A percentile compares a stretch with the other conserved stretches of the same genome.
phyloP scores from a whole-genome alignment of 2,888 invertebrate genomes.

The Macroteleia sp. region DNA sequence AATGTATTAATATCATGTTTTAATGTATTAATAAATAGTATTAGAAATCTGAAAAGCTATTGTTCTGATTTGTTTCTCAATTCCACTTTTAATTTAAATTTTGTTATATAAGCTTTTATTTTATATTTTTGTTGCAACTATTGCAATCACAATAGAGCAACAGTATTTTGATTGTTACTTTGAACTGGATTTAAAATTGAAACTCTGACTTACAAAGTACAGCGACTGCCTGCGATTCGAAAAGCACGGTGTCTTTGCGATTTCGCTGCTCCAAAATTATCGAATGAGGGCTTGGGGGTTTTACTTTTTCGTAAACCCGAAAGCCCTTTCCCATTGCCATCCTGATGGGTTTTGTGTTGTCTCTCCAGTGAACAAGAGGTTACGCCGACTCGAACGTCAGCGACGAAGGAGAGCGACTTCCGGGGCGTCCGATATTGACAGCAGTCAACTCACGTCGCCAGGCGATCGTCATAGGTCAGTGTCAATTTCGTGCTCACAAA shows the following conservation, averaged over 20 bases:
- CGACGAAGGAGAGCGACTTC: background rate
- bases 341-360: conserved; percentile 60
- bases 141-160: too few relatives aligned
- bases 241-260: conserved; percentile 93
- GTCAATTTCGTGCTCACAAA: conserved; percentile 6
- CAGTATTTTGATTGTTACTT: too few relatives aligned
- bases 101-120: too few relatives aligned
- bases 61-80: too few relatives aligned
- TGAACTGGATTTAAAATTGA: too few relatives aligned
- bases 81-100: too few relatives aligned
- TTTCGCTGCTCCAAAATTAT: conserved; percentile 95
- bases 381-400: conserved; percentile 38
- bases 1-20: too few relatives aligned
- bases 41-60: too few relatives aligned
- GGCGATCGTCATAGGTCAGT: conserved; percentile 23
- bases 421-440: conserved; percentile 40
- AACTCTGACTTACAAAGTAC: conserved; percentile 87
- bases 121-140: too few relatives aligned
- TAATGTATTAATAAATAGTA: too few relatives aligned
- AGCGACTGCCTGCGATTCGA: conserved; percentile 96
- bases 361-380: conserved; percentile 4
- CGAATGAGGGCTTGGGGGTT: conserved; percentile 94
- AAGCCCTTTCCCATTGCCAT: conserved; percentile 98
- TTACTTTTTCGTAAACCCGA: conserved; percentile 94
- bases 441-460: conserved; percentile 16